Percentiles rank a stretch among this genome's conserved stretches.
Conservation (phyloP, 2,113 vertebrate genomes). For the Paramisgurnus dabryanus region DNA sequence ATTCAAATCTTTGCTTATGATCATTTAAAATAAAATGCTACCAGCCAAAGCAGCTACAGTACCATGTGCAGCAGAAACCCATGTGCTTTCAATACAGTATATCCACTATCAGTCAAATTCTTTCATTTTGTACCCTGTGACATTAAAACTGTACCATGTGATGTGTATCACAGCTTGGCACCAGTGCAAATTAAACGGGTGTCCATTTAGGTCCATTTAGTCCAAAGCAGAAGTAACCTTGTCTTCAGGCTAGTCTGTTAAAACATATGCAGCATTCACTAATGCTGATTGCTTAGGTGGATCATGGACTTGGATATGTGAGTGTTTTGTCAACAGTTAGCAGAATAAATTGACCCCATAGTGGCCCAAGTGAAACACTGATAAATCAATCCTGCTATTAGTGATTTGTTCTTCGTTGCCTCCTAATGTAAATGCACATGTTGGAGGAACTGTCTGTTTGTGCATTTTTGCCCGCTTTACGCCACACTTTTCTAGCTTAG, state of each 20-base stretch:
- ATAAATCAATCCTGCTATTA: conserved; percentile 32
- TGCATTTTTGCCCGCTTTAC: conserved; percentile 16
- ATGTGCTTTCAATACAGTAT: neutral
- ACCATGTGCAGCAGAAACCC: neutral
- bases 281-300: conserved; percentile 53
- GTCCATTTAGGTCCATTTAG: neutral
- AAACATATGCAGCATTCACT: conserved; percentile 86
- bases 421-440: conserved; percentile 26
- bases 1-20: too few relatives aligned
- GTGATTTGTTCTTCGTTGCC: neutral
- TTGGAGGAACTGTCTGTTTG: conserved; percentile 7
- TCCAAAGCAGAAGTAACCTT: neutral
- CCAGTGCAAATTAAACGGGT: conserved; percentile 20
- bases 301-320: conserved; percentile 2
- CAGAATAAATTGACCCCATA: conserved; percentile 4
- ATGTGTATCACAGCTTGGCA: conserved; percentile 36
- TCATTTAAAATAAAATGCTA: neutral
- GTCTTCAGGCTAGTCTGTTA: conserved; percentile 76
- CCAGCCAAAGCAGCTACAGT: neutral
- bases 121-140: neutral
- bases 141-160: conserved; percentile 34
- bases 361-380: conserved; percentile 7
- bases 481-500: neutral
- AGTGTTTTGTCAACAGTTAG: conserved; percentile 25
- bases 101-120: neutral